Evolutionary conservation across 1,140 invertebrate genomes (phyloP).

Genomic region (Tribolium castaneum): DNA sequence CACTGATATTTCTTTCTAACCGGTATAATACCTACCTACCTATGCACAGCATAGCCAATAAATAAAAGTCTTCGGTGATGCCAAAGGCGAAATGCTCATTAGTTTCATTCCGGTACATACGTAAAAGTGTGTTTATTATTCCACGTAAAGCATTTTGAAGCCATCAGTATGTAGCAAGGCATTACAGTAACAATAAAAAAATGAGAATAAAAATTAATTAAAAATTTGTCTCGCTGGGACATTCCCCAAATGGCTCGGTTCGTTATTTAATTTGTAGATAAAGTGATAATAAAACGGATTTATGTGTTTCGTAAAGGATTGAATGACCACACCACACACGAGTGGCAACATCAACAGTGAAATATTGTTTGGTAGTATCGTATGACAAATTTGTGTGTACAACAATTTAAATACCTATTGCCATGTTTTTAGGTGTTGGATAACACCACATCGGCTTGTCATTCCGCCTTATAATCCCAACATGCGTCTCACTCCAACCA

Average conservation of each 20-base stretch:
- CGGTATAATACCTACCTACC: neutral
- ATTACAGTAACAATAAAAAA: neutral
- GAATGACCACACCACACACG: slow-evolving; percentile 46
- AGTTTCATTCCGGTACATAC: neutral
- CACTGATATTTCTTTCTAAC: neutral
- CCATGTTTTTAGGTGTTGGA: slow-evolving; percentile 40
- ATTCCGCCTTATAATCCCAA: too few relatives aligned
- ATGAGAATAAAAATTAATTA: neutral
- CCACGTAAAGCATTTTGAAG: neutral
- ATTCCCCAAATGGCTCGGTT: neutral
- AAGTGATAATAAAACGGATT: slow-evolving; percentile 33
- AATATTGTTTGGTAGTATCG: slow-evolving; percentile 39
- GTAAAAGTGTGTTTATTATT: neutral
- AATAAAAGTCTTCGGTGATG: neutral
- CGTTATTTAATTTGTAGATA: slow-evolving; percentile 13
- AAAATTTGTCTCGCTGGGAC: neutral
- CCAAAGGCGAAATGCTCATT: neutral
- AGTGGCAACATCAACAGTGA: slow-evolving; percentile 39
- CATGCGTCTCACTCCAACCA: neutral
- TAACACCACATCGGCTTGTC: slow-evolving; percentile 9
- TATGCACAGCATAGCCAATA: neutral
- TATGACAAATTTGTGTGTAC: slow-evolving; percentile 45
- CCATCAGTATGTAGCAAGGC: too few relatives aligned
- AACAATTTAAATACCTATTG: slow-evolving; percentile 38
- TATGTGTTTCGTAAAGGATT: slow-evolving; percentile 37